Evolutionary conservation across 2,888 invertebrate species (phyloP).

Genomic region (Coremacera marginata): DNA sequence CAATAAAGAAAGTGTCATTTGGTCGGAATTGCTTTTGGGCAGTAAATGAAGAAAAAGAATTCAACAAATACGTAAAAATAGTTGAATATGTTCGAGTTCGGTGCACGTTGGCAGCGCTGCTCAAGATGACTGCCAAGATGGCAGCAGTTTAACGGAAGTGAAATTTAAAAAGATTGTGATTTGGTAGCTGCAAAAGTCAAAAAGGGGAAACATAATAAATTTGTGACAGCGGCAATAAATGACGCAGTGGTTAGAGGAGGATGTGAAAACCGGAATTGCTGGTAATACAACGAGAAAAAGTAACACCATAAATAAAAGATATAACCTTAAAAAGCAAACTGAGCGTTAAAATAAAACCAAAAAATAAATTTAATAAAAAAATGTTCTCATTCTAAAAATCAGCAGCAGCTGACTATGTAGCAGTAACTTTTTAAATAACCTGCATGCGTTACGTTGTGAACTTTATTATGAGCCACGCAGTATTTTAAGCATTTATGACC

Average conservation of each 20-base stretch:
- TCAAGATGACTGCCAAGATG: slow-evolving; percentile 33
- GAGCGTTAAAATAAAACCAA: too few species aligned
- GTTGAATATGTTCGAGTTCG: background rate
- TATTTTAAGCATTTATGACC: too few species aligned
- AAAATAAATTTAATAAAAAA: too few species aligned
- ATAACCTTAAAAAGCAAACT: too few species aligned
- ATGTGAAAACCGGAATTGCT: too few species aligned
- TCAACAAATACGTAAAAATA: background rate
- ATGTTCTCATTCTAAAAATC: too few species aligned
- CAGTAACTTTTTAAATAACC: too few species aligned
- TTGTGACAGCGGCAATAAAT: background rate
- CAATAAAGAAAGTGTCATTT: slow-evolving; percentile 52
- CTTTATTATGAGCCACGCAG: too few species aligned
- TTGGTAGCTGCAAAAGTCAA: background rate
- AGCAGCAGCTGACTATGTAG: too few species aligned
- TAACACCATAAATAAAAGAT: too few species aligned
- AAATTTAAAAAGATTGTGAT: slow-evolving; percentile 19
- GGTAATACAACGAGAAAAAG: too few species aligned
- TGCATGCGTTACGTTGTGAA: too few species aligned
- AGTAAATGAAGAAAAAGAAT: slow-evolving; percentile 34
- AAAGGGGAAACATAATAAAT: slow-evolving; percentile 1
- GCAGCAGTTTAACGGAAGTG: slow-evolving; percentile 1
- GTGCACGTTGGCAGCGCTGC: slow-evolving; percentile 3
- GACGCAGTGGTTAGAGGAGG: background rate
- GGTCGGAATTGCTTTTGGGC: slow-evolving; percentile 46